A percentile compares a stretch with the other conserved stretches of the same genome.
These are phyloP conservation scores for Lasioglossum calceatum DNA, from an alignment of 2,888 invertebrate genomes.

Conservation along the genomic window DNA sequence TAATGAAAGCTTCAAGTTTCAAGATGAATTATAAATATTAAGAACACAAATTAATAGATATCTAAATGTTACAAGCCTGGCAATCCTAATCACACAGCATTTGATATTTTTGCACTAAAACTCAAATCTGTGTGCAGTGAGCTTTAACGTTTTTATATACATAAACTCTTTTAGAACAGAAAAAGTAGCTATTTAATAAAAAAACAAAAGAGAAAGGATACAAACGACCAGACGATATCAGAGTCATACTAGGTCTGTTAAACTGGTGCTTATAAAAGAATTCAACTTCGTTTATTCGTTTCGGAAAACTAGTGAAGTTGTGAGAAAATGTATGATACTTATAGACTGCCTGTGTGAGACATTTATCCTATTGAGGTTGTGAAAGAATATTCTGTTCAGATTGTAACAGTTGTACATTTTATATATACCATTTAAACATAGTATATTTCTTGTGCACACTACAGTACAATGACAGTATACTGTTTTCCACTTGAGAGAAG, in stretches of 20 bases:
- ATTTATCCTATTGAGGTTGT: slow-evolving; percentile 65
- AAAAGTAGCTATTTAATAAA: slow-evolving; percentile 35
- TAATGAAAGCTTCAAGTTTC: slow-evolving; percentile 69
- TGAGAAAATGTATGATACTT: slow-evolving; percentile 35
- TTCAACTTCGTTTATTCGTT: slow-evolving; percentile 46
- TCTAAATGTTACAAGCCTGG: slow-evolving; percentile 50
- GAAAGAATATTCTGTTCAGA: slow-evolving; percentile 55
- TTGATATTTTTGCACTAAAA: slow-evolving; percentile 70
- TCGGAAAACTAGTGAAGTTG: slow-evolving; percentile 26
- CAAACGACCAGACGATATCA: slow-evolving; percentile 34
- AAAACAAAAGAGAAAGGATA: slow-evolving; percentile 24
- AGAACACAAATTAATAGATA: slow-evolving; percentile 45
- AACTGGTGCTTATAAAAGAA: slow-evolving; percentile 60
- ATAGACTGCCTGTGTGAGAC: slow-evolving; percentile 38
- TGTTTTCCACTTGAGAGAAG: slow-evolving; percentile 33
- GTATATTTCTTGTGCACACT: slow-evolving; percentile 51
- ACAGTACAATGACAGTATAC: slow-evolving; percentile 42
- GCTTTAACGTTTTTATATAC: slow-evolving; percentile 57
- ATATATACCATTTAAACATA: slow-evolving; percentile 55
- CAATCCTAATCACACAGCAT: slow-evolving; percentile 54
- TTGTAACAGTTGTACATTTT: slow-evolving; percentile 62
- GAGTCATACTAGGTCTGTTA: slow-evolving; percentile 28
- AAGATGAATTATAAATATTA: slow-evolving; percentile 64
- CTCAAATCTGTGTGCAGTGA: slow-evolving; percentile 52
- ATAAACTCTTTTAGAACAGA: slow-evolving; percentile 29